Conservation (phyloP, 1,140 invertebrate species). For the Laupala kohalensis region DNA sequence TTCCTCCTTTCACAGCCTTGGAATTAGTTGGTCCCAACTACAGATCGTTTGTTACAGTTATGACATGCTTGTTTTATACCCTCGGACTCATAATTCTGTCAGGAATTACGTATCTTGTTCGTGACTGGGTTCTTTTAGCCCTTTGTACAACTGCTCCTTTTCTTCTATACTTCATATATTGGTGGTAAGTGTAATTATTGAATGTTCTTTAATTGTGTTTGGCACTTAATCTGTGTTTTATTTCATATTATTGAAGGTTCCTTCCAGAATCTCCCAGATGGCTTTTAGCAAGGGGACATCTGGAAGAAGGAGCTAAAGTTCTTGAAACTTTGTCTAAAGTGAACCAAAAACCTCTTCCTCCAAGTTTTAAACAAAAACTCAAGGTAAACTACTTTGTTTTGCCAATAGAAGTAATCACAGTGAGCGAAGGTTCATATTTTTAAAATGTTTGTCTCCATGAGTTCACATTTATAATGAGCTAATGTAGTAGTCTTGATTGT, state of each 20-base stretch:
- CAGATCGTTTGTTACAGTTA: constrained; percentile 76
- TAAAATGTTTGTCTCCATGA: no score
- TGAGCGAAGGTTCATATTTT: no score
- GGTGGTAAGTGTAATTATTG: constrained; percentile 40
- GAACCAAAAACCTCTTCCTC: constrained; percentile 61
- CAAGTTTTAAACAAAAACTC: constrained; percentile 53
- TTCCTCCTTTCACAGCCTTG: constrained; percentile 44
- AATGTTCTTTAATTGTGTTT: neutral
- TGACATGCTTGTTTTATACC: constrained; percentile 82
- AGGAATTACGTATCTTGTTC: constrained; percentile 63
- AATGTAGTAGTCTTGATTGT: no score
- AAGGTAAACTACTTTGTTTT: constrained; percentile 25
- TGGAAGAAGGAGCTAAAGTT: constrained; percentile 65
- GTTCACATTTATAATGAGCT: no score
- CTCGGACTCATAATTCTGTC: constrained; percentile 69
- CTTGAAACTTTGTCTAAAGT: constrained; percentile 59
- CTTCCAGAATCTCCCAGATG: constrained; percentile 76
- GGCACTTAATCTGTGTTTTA: neutral
- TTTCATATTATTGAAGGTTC: constrained; percentile 33
- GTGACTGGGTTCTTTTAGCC: constrained; percentile 67
- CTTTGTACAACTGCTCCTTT: constrained; percentile 72
- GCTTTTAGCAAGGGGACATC: constrained; percentile 62
- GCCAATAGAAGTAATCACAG: no score
- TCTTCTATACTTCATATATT: constrained; percentile 68
- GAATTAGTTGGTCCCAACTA: constrained; percentile 83